Evolutionary conservation across 2,797 vertebrate species (phyloP).

Genomic region (Chelonia mydas): DNA sequence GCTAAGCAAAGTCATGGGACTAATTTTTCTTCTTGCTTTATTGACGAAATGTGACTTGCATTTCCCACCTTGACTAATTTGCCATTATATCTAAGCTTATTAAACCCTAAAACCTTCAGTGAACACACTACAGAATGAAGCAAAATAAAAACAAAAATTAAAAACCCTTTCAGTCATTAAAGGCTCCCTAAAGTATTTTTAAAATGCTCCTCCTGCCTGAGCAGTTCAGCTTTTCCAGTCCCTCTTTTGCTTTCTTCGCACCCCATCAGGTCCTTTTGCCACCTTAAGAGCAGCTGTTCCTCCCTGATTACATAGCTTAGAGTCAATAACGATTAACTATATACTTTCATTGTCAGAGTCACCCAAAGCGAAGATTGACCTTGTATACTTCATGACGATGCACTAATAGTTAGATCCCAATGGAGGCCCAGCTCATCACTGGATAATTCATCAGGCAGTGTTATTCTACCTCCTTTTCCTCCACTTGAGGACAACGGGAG

Average conservation of each 20-base stretch:
- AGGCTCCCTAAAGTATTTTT: background rate
- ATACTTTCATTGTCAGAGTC: slow-evolving; percentile 66
- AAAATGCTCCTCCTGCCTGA: background rate
- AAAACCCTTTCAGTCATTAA: slow-evolving; percentile 7
- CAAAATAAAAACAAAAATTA: background rate
- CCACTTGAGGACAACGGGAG: background rate
- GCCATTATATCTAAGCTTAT: slow-evolving; percentile 5
- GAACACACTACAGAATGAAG: background rate
- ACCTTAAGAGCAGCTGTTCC: slow-evolving; percentile 60
- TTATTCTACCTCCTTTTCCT: slow-evolving; percentile 26
- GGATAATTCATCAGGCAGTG: slow-evolving; percentile 66
- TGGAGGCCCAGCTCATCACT: slow-evolving; percentile 57
- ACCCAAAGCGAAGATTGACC: slow-evolving; percentile 63
- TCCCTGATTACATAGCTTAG: slow-evolving; percentile 62
- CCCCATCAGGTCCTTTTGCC: background rate
- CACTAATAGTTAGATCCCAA: slow-evolving; percentile 75
- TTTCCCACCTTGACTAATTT: slow-evolving; percentile 33
- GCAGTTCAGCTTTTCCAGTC: background rate
- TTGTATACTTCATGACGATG: slow-evolving; percentile 70
- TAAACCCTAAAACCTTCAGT: slow-evolving; percentile 20
- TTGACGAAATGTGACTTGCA: background rate
- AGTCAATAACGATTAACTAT: slow-evolving; percentile 72
- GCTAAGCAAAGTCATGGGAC: background rate
- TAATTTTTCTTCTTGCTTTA: slow-evolving; percentile 12
- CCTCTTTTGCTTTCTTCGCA: background rate